These are phyloP conservation scores for Plebejus argus DNA, from an alignment of 2,888 invertebrate species.

Conservation along the genomic window DNA sequence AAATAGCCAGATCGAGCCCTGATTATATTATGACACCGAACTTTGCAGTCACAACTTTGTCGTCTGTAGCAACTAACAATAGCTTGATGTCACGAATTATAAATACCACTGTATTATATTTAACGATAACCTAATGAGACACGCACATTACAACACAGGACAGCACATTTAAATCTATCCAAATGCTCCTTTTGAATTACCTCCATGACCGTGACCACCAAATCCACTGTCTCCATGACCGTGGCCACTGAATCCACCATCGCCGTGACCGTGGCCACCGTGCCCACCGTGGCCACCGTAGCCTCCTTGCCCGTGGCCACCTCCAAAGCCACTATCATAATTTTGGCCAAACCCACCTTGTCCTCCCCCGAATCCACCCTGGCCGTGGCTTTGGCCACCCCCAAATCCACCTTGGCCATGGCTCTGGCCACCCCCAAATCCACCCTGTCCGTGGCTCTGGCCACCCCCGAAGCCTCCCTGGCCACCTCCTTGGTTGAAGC, in stretches of 20 bases:
- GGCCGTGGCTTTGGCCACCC: background rate
- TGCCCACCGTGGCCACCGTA: constrained; percentile 23
- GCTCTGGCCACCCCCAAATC: constrained; percentile 15
- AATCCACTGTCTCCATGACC: background rate
- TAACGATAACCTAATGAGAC: no score
- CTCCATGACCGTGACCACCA: background rate
- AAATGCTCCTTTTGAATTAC: background rate
- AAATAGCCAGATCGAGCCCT: no score
- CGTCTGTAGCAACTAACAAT: no score
- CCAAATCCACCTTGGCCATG: constrained; percentile 35
- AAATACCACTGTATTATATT: no score
- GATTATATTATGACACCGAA: no score
- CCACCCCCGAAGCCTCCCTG: constrained; percentile 36
- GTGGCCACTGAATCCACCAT: background rate
- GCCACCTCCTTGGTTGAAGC: constrained; percentile 14
- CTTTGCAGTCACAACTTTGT: no score
- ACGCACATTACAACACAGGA: background rate
- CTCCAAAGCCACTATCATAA: constrained; percentile 33
- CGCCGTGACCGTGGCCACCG: background rate
- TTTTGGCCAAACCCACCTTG: constrained; percentile 39
- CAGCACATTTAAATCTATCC: background rate
- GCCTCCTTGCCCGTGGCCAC: constrained; percentile 29
- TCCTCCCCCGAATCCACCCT: constrained; percentile 35
- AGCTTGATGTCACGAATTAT: no score
- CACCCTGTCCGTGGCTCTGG: constrained; percentile 25